phyloP scores from a whole-genome alignment of 2,113 vertebrate genomes.

The Hippopotamus amphibius region DNA sequence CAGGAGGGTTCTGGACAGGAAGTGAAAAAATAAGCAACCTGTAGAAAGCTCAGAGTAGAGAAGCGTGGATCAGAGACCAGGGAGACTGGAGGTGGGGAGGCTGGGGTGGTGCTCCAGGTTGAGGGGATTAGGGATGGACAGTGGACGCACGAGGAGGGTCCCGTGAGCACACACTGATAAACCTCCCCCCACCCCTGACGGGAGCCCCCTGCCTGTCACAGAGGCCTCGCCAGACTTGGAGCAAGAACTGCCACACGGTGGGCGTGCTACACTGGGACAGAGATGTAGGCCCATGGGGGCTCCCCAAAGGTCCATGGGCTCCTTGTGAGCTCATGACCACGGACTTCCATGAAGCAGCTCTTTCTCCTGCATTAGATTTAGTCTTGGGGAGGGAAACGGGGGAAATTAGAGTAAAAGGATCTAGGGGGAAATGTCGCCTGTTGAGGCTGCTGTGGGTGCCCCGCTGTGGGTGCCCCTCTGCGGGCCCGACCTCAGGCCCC shows the following conservation, averaged over 20 bases:
- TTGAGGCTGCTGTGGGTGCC: background rate
- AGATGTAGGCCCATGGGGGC: background rate
- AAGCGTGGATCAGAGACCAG: background rate
- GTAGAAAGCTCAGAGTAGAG: background rate
- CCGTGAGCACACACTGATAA: background rate
- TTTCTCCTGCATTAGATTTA: background rate
- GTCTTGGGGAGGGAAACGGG: background rate
- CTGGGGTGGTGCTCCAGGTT: background rate
- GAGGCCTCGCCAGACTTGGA: background rate
- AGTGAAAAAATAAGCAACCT: background rate
- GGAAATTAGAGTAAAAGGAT: background rate
- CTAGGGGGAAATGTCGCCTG: background rate
- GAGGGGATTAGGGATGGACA: too few relatives aligned
- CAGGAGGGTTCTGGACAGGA: background rate
- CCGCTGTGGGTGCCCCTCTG: background rate
- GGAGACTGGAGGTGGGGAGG: background rate
- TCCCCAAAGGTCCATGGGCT: background rate
- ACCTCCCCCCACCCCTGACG: background rate
- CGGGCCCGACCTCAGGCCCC: background rate
- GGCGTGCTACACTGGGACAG: background rate
- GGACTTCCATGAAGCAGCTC: background rate
- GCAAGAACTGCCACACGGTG: background rate
- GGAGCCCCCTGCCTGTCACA: background rate
- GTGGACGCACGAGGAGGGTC: background rate
- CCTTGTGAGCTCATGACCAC: background rate